Percentiles rank a stretch among this genome's conserved stretches.
These are phyloP conservation scores for Palythoa heliodiscus DNA, from an alignment of 92 coral and sea anemone genomes.

Conservation along the genomic window DNA sequence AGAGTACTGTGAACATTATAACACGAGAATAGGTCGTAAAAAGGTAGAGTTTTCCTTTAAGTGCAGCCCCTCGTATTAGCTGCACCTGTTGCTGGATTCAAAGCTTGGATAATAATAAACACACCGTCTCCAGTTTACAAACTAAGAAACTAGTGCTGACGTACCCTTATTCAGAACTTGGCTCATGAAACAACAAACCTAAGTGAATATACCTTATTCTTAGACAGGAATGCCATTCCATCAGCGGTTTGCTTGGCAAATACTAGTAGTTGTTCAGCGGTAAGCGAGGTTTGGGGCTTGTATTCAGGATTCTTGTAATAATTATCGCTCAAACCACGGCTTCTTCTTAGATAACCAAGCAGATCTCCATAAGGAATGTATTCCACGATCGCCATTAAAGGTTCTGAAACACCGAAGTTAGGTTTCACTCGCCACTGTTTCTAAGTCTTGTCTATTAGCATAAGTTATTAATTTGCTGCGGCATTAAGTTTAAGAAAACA, in stretches of 20 bases:
- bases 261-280: conserved; percentile 65
- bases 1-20: too few relatives aligned
- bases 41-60: too few relatives aligned
- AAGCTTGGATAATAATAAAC: too few relatives aligned
- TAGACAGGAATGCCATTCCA: conserved; percentile 78
- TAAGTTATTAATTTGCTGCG: too few relatives aligned
- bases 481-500: too few relatives aligned
- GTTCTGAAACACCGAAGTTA: conserved; percentile 50
- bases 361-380: conserved; percentile 81
- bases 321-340: conserved; percentile 78
- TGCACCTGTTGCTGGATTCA: too few relatives aligned
- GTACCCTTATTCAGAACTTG: not conserved
- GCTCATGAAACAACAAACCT: not conserved
- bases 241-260: conserved; percentile 83
- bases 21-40: too few relatives aligned
- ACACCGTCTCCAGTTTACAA: too few relatives aligned
- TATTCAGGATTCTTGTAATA: conserved; percentile 72
- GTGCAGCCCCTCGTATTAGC: too few relatives aligned
- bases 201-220: conserved; percentile 59
- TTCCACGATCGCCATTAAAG: conserved; percentile 78
- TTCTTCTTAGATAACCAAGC: conserved; percentile 73
- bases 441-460: too few relatives aligned
- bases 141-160: too few relatives aligned
- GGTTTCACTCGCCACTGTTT: too few relatives aligned
- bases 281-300: conserved; percentile 63